Evolutionary conservation across 2,113 vertebrate genomes (phyloP).

Genomic region (Dendropsophus ebraccatus): DNA sequence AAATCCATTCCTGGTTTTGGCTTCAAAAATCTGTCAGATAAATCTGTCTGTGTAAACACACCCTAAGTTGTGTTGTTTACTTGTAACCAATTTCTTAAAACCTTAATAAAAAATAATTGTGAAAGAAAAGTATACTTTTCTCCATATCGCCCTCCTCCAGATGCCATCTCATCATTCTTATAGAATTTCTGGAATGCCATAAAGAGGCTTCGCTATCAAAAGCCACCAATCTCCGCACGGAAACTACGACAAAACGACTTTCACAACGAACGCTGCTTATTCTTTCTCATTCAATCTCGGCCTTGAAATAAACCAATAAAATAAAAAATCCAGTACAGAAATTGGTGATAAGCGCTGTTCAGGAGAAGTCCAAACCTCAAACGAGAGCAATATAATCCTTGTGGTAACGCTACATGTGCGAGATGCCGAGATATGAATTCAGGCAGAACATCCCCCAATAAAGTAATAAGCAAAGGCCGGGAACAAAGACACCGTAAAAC

Average conservation of each 20-base stretch:
- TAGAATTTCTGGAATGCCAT: not conserved
- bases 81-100: too few relatives aligned
- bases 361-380: constrained; percentile 1
- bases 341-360: not conserved
- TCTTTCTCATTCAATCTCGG: not conserved
- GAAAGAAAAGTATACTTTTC: too few relatives aligned
- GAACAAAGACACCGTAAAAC: not conserved
- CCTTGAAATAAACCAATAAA: constrained; percentile 2
- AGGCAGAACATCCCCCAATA: constrained; percentile 24
- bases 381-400: not conserved
- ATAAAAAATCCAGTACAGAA: not conserved
- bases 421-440: constrained; percentile 7
- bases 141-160: too few relatives aligned
- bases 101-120: too few relatives aligned
- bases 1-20: too few relatives aligned
- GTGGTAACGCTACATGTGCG: constrained; percentile 18
- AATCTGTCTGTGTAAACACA: too few relatives aligned
- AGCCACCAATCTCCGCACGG: not conserved
- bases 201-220: not conserved
- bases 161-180: too few relatives aligned
- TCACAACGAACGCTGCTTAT: not conserved
- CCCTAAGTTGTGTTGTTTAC: too few relatives aligned
- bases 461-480: not conserved
- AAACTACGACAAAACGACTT: not conserved
- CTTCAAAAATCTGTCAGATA: too few relatives aligned